Percentiles rank a stretch among this genome's conserved stretches.
Conservation (phyloP, 2,113 vertebrate species). For the Heteronetta atricapilla region DNA sequence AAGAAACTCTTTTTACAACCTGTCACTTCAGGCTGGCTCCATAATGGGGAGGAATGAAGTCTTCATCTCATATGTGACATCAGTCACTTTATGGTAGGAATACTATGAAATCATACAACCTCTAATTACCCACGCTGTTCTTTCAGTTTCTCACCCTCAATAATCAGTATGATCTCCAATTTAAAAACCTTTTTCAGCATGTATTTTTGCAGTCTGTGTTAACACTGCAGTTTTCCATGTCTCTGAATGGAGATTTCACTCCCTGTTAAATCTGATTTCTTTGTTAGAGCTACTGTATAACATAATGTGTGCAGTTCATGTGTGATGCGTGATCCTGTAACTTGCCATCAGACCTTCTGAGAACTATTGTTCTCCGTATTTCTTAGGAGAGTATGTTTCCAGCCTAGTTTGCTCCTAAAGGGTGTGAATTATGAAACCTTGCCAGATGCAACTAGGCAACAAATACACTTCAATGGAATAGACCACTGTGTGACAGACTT, state of each 20-base stretch:
- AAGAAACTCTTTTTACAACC: not conserved
- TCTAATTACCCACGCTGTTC: not conserved
- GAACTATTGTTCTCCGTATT: not conserved
- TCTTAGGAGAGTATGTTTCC: not conserved
- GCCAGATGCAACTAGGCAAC: not conserved
- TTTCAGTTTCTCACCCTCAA: not conserved
- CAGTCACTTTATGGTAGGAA: not conserved
- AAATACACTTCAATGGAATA: not conserved
- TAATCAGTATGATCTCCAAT: not conserved
- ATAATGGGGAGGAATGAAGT: not conserved
- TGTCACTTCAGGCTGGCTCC: not conserved
- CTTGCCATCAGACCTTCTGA: not conserved
- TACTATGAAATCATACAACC: not conserved
- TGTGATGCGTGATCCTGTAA: not conserved
- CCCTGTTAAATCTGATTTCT: not conserved
- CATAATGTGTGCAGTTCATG: not conserved
- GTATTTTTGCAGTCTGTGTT: not conserved
- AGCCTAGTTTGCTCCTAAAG: not conserved
- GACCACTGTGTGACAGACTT: not conserved
- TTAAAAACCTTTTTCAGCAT: not conserved
- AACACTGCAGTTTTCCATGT: not conserved
- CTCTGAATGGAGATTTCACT: not conserved
- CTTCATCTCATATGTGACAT: not conserved
- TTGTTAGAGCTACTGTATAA: not conserved
- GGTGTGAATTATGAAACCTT: not conserved